These are phyloP conservation scores for Thunnus thynnus DNA, from an alignment of 2,113 vertebrate species.

Conservation along the genomic window DNA sequence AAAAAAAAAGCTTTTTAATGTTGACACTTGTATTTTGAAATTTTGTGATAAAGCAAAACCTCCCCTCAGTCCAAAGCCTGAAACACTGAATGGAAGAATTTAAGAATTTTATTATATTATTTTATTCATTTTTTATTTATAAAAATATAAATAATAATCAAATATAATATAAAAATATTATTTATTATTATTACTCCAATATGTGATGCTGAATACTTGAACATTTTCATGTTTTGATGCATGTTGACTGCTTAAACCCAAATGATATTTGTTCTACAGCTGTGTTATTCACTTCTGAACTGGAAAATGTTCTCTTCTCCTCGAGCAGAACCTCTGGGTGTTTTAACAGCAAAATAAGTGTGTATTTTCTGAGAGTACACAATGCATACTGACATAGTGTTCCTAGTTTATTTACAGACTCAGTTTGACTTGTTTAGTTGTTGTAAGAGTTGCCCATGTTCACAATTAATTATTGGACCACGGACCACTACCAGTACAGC, in stretches of 20 bases:
- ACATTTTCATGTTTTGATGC: background rate
- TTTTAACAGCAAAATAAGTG: conserved; percentile 1
- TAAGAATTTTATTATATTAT: background rate
- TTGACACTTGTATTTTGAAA: too few species aligned
- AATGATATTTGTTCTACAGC: background rate
- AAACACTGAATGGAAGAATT: background rate
- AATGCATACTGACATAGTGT: background rate
- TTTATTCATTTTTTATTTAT: too few species aligned
- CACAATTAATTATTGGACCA: background rate
- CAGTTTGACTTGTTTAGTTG: background rate
- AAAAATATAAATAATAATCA: too few species aligned
- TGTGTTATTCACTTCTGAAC: background rate
- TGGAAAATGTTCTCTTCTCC: background rate
- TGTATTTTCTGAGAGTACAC: background rate
- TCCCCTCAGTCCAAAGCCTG: too few species aligned
- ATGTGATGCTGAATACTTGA: background rate
- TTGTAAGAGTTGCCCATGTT: background rate
- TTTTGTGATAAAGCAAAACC: too few species aligned
- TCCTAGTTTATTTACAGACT: background rate
- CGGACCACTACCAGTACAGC: background rate
- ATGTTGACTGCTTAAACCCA: background rate
- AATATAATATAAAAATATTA: too few species aligned
- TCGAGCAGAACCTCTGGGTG: background rate
- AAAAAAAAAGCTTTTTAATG: too few species aligned
- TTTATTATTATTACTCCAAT: background rate